Evolutionary conservation across 2,797 vertebrate species (phyloP), one percentile per base, ranked within the genome.

Genomic region (Oreortyx pictus): DNA sequence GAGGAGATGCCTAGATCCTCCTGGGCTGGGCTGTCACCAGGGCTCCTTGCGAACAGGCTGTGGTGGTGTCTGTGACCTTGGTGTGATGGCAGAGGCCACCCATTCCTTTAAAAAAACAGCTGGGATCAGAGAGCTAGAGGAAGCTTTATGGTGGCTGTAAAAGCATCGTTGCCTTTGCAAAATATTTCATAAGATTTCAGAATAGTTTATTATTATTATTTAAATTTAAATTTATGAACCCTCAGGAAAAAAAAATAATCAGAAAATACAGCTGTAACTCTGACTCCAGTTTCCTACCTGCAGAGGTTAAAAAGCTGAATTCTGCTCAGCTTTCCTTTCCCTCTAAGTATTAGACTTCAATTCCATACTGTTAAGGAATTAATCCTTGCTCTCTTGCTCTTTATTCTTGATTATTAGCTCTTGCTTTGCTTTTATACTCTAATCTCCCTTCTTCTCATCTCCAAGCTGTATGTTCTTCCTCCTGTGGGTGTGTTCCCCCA

Each of bases 361-460:
- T 75, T 84, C 54, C 44, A 4, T 35, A 13, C 61, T 43, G 61
- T 52, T 82, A 77, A 71, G 52, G 86, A 87, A 59, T 75, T 88
- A 78, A 75, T 54, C 23, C 47, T 85, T 66, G 43, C n/a, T 64
- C 41, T 50, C 3, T 47, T 86, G 88, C 81, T 57, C n/a, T 70
- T 90, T 80, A 39, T 46, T 81, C 66, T 89, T 76, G 39, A 68
- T 84, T 90, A 74, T 86, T 86, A 83, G n/a, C 16, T 82, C 67
- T 24, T 62, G 72, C 70, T 62, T 59, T 31, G 10, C 62, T 92
- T 91, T 84, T 66, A 84, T 9, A 82, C 41, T 70, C 75, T 7
- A 80, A 49, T 77, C 75, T 66, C 5, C 75, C 19, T 16, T 77
- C 39, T 71, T 81, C 37, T 77, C 39, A 68, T 81, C 37, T 89